These are phyloP conservation scores for Brachypteracias leptosomus DNA, from an alignment of 2,113 vertebrate genomes.

Conservation along the genomic window DNA sequence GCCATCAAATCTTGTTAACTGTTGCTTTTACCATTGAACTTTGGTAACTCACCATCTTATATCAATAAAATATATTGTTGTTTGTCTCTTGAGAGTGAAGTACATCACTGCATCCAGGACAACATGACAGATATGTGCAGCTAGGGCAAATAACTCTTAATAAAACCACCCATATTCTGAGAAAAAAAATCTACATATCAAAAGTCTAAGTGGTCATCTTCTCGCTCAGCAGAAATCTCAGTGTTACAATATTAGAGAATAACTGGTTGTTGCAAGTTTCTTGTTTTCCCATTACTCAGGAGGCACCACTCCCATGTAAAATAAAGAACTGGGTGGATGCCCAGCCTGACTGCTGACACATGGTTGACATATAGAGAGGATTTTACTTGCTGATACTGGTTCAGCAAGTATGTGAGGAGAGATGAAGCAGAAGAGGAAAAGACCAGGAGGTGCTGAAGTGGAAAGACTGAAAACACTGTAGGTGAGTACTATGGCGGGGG, in stretches of 20 bases:
- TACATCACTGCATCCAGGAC: background rate
- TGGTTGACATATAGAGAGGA: background rate
- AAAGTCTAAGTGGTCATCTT: background rate
- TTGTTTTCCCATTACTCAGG: background rate
- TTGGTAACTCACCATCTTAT: background rate
- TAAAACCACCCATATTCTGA: background rate
- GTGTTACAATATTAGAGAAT: too few relatives aligned
- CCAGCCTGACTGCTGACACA: background rate
- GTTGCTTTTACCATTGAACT: background rate
- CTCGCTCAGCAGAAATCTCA: background rate
- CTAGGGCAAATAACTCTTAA: background rate
- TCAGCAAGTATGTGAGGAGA: background rate
- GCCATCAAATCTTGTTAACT: background rate
- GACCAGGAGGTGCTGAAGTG: background rate
- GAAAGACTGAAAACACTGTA: accelerated
- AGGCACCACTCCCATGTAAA: background rate
- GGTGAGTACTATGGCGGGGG: background rate
- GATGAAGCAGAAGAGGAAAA: background rate
- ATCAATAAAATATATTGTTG: too few relatives aligned
- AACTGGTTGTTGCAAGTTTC: background rate
- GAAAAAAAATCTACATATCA: background rate
- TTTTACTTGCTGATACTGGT: background rate
- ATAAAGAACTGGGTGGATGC: background rate
- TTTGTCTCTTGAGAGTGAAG: background rate
- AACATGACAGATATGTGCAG: background rate